A percentile compares a stretch with the other conserved stretches of the same genome.
These are phyloP conservation scores for Agrochola macilenta DNA, from an alignment of 2,888 invertebrate genomes.

Conservation along the genomic window DNA sequence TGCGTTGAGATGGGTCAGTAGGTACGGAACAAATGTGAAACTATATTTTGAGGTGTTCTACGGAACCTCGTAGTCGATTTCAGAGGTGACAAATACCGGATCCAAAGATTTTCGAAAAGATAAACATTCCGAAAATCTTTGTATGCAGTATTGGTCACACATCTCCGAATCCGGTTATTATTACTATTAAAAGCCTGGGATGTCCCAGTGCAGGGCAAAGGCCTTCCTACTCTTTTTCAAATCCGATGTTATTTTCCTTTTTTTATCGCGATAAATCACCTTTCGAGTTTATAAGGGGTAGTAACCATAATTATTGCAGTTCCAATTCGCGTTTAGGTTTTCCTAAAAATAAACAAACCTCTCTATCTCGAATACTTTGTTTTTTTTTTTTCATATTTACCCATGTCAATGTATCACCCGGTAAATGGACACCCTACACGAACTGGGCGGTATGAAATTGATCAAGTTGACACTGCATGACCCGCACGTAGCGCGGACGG, in stretches of 20 bases:
- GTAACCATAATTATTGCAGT: neutral
- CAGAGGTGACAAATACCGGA: neutral
- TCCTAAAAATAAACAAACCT: neutral
- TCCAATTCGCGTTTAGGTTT: neutral
- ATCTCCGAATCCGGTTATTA: neutral
- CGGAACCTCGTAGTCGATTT: too few species aligned
- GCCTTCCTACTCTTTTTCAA: neutral
- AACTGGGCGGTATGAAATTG: conserved; percentile 58
- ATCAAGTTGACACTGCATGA: conserved; percentile 67
- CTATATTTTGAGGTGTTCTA: neutral
- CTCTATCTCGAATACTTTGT: neutral
- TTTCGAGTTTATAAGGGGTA: neutral
- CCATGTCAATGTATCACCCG: neutral
- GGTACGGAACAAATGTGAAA: neutral
- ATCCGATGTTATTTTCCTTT: neutral
- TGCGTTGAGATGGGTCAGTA: neutral
- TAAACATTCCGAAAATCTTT: too few species aligned
- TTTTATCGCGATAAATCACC: neutral
- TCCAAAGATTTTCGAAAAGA: neutral
- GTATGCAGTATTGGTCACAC: too few species aligned
- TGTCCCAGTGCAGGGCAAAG: too few species aligned
- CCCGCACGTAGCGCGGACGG: conserved; percentile 48
- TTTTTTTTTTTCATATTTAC: neutral
- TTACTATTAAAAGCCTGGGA: too few species aligned
- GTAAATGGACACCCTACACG: conserved; percentile 55